Conservation (phyloP, 2,113 vertebrate genomes). For the Oreocharis arfaki region DNA sequence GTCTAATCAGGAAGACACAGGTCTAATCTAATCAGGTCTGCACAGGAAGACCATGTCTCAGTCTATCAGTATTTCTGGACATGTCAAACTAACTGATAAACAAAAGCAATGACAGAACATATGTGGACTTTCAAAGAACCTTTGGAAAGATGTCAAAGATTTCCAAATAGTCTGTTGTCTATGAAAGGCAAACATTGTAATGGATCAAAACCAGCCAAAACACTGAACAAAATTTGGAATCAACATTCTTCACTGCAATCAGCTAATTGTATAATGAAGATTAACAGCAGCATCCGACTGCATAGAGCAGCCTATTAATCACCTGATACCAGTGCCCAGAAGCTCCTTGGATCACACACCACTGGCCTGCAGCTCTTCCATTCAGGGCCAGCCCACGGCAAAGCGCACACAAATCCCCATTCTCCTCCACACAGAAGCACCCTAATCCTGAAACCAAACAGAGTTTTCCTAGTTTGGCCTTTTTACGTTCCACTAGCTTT, state of each 20-base stretch:
- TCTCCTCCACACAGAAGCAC: neutral
- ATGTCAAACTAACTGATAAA: conserved; percentile 17
- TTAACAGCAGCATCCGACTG: neutral
- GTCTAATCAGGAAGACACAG: conserved; percentile 43
- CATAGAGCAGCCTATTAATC: neutral
- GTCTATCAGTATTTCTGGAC: conserved; percentile 13
- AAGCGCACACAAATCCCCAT: neutral
- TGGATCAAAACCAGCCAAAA: neutral
- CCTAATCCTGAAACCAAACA: neutral
- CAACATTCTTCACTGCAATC: neutral
- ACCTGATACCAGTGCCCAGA: neutral
- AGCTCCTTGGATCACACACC: neutral
- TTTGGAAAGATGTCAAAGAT: neutral
- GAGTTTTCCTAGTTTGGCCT: neutral
- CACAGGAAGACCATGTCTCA: conserved; percentile 4
- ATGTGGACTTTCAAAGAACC: neutral
- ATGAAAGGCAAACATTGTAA: neutral
- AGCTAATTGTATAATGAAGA: neutral
- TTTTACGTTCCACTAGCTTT: neutral
- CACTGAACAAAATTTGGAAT: neutral
- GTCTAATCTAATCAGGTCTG: too few species aligned
- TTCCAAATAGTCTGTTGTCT: neutral
- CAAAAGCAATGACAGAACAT: neutral
- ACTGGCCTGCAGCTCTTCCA: neutral
- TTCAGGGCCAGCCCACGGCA: neutral